A percentile compares a stretch with the other conserved stretches of the same genome.
Conservation (phyloP, 2,797 vertebrate genomes). For the Chelon auratus region DNA sequence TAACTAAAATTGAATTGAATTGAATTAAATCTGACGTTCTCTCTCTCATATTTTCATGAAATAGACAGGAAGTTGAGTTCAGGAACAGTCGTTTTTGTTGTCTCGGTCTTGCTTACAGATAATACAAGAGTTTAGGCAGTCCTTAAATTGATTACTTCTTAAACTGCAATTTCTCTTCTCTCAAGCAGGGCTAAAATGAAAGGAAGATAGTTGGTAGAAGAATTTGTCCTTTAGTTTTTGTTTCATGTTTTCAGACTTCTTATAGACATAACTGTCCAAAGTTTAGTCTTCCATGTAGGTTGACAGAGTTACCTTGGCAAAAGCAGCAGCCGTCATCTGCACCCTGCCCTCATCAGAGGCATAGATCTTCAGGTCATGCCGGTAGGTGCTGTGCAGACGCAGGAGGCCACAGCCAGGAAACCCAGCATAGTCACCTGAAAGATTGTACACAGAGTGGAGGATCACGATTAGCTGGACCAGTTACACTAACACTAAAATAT, state of each 20-base stretch:
- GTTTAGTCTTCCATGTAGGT: neutral
- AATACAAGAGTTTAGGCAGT: too few relatives aligned
- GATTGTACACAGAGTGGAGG: conserved; percentile 1
- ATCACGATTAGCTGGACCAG: neutral
- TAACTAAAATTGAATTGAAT: too few relatives aligned
- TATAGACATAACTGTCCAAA: neutral
- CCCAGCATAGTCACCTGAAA: conserved; percentile 94
- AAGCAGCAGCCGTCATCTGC: conserved; percentile 98
- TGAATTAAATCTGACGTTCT: too few relatives aligned
- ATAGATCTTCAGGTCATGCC: conserved; percentile 98
- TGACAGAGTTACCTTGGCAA: conserved; percentile 89
- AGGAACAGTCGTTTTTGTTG: neutral
- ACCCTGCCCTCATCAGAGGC: conserved; percentile 96
- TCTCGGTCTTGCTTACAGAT: too few relatives aligned
- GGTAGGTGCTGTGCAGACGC: conserved; percentile 95
- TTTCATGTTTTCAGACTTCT: too few relatives aligned
- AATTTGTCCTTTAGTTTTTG: too few relatives aligned
- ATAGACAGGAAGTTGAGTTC: neutral
- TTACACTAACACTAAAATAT: neutral
- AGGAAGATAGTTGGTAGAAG: too few relatives aligned
- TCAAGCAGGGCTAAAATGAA: neutral
- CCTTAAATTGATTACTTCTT: too few relatives aligned
- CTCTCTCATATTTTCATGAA: neutral
- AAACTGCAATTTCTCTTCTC: neutral
- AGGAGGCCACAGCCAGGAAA: conserved; percentile 97